Base-by-base conservation (phyloP, 2,888 invertebrate species). In the Yponomeuta sedellus region DNA sequence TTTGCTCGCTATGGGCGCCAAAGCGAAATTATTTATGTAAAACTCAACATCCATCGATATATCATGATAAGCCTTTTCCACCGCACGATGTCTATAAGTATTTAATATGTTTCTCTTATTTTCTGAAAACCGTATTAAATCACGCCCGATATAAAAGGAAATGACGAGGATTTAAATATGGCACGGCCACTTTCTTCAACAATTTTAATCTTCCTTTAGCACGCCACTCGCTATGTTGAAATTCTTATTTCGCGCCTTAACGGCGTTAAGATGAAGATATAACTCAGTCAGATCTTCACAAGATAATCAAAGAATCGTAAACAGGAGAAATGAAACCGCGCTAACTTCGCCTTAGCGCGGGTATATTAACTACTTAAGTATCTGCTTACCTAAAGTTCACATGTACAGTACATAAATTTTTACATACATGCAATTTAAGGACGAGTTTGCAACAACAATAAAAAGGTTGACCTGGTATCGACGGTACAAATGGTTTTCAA, bases 261-360 rank as follows among this genome's bases (percentile, higher is more conserved):
- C 40, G 25, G 63, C 44, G 63, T 22, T 44, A 63, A 63, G 22
- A 63, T 63, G 63, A 63, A 44, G 63, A 63, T 63, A 63, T 63
- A 63, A 63, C 63, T 63, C 63, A 44, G 39, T n/a, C 39, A 39
- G 63, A 12, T 63, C 63, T 63, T 63, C 44, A 63, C 44, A 63
- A 63, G 63, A 63, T 63, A 63, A 63, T 63, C 63, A 63, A 44
- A 44, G 63, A 44, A 63, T 63, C 63, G 63, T 63, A 63, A 63
- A 63, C 63, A 63, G 63, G 63, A 22, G 63, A 44, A 34, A 61
- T 61, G 61, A 61, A 61, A 61, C 28, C 61, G n/a, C 61, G 61
- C 22, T 25, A 25, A n/a, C 34, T 61, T 61, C 25, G 61, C 20
- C 25, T 8, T 59, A 20, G 59, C 5, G 20, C 20, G 59, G 59